These are phyloP conservation scores for Poeciliopsis gracilis DNA, from an alignment of 2,797 vertebrate species.

Conservation along the genomic window DNA sequence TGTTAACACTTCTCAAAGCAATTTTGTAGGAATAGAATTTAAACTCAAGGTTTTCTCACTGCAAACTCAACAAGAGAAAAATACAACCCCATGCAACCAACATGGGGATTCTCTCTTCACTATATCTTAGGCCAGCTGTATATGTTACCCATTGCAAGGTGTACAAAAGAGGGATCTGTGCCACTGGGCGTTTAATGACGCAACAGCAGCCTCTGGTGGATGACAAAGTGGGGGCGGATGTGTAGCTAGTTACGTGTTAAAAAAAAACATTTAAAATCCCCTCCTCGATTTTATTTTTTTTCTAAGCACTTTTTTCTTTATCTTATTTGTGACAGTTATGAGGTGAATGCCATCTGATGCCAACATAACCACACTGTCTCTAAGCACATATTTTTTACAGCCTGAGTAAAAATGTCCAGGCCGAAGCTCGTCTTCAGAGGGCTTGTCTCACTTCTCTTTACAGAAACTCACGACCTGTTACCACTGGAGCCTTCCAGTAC, in stretches of 20 bases:
- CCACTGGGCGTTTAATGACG: background rate
- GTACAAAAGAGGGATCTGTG: background rate
- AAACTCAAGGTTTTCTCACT: background rate
- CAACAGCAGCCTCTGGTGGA: slow-evolving; percentile 65
- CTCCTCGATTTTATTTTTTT: background rate
- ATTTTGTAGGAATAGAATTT: background rate
- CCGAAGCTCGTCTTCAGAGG: background rate
- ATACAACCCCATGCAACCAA: no score
- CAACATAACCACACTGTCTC: background rate
- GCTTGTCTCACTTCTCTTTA: background rate
- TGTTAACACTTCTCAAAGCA: background rate
- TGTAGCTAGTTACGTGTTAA: background rate
- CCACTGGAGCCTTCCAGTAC: background rate
- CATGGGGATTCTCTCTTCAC: background rate
- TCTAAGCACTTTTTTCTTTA: background rate
- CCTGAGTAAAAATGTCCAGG: background rate
- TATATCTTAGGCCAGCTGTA: background rate
- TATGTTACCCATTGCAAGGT: background rate
- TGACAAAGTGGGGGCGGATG: slow-evolving; percentile 22
- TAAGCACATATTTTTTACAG: background rate
- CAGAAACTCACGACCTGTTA: background rate
- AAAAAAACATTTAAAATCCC: background rate
- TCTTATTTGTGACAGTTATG: background rate
- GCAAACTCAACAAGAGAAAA: background rate
- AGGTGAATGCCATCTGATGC: background rate